Base-by-base conservation (phyloP, 2,888 invertebrate genomes). In the Diogma glabrata region DNA sequence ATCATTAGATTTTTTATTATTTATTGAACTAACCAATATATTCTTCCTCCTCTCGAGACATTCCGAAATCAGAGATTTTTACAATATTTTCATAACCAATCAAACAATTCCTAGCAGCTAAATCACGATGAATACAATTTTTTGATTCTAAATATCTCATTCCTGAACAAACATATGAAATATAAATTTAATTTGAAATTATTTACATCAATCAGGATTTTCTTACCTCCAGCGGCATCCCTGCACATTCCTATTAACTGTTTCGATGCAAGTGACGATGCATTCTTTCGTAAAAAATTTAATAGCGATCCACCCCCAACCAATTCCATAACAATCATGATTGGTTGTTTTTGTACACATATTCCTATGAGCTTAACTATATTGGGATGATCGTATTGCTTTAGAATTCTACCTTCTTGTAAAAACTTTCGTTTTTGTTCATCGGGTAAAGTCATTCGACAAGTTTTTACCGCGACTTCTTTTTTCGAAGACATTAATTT, bases 241-340 rank as follows among this genome's bases (percentile, higher is more conserved):
- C 87, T 77, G 62, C 94, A 94, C 93, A 96, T 94, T 49, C 83
- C 83, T 65, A 89, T 77, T 52, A 87, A 75, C 45, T 85, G 79
- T 20, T 79, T 75, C 51, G 82, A 75, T 36, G 77, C 75, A 48
- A 92, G 73, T 6, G 70, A 70, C 14, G 79, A 69, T 9, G 87
- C 78, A 61, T 88, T 83, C 62, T 87, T 88, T 51, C 93, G 77
- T 51, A 96, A 75, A 72, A 87, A 93, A 57, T 87, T 88, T 47
- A 95, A 73, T 52, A 96, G 74, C 2, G 95, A 93, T 45, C 95
- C 95, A 60, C 94, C 93, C 59, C 87, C 82, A 45, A 95, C 95
- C 55, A 93, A 77, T 73, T 97, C 97, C 96, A 97, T 96, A 26
- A 97, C 94, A 62, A 97, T 95, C 94, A 96, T 95, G 52, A 97